Evolutionary conservation across 2,888 invertebrate species (phyloP).

Genomic region (Tetanocera ferruginea): DNA sequence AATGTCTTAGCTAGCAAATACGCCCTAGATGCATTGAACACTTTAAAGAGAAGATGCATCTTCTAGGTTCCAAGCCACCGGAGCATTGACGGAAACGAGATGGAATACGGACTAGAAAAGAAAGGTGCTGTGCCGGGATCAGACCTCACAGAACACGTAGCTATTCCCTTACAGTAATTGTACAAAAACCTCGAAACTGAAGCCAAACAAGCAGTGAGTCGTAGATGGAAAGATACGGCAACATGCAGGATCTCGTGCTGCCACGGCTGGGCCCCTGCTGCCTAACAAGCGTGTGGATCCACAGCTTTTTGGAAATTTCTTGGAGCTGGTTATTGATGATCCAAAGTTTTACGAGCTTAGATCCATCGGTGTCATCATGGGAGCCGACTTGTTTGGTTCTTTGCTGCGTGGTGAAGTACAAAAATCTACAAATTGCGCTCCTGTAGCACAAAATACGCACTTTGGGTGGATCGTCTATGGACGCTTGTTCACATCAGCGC

Average conservation of each 20-base stretch:
- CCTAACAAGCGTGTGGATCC: conserved; percentile 25
- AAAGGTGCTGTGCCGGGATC: no score
- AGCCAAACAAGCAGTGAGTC: no score
- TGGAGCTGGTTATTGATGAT: conserved; percentile 38
- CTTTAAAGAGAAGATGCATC: no score
- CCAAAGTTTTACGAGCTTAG: conserved; percentile 36
- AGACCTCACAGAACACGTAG: no score
- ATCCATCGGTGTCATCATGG: conserved; percentile 40
- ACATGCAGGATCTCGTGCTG: conserved; percentile 14
- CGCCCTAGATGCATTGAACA: no score
- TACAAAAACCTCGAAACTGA: no score
- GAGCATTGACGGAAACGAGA: no score
- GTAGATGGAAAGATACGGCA: no score
- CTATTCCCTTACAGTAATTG: no score
- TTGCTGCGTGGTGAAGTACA: conserved; percentile 37
- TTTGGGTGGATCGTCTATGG: conserved; percentile 36
- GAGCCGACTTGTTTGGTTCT: conserved; percentile 41
- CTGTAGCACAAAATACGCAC: conserved; percentile 27
- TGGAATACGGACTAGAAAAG: no score
- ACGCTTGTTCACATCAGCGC: conserved; percentile 27
- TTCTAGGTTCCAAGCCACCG: no score
- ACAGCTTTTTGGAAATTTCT: conserved; percentile 32
- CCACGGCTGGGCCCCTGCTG: conserved; percentile 40
- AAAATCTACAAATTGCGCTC: conserved; percentile 12
- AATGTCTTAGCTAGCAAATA: no score